Evolutionary conservation across 2,888 invertebrate genomes (phyloP), one percentile per base, ranked within the genome.

Genomic region (Microdon myrmicae): DNA sequence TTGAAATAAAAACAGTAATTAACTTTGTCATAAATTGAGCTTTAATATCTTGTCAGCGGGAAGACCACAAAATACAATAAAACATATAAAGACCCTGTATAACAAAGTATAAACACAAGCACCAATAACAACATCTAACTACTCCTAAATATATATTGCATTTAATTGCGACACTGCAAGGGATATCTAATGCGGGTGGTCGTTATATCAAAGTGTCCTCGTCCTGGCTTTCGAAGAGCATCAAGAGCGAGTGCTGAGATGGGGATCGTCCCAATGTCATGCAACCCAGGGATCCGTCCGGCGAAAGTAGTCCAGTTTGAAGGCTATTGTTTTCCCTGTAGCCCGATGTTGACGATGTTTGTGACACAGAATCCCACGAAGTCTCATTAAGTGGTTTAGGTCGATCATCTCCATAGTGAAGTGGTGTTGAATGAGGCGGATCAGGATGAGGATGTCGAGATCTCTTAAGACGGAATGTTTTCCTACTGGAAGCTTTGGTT

Each of bases 401-500:
- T 34, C 71, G 73, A 29, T 75, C 73, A 16, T 72, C 71, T n/a
- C 68, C 66, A 19, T 72, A 67, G 20, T 70, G 69, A 12, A 49
- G 4, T 64, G 49, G 34, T 68, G 75, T 49, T 68, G 73, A 59
- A 68, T 74, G 7, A 70, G 72, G 22, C 3, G 75, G 72, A 79
- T 90, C 89, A 28, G 86, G 84, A 68, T 86, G 87, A 51, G 81
- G 86, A 73, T 84, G 87, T 72, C 90, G 84, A 76, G 90, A 90
- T 76, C 91, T 90, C 68, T 91, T 84, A 59, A 93, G 84, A 61
- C 94, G 87, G 81, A 96, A 96, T 0, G 96, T 96, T 81, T 94
- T 95, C 71, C 96, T 86, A 72, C 94, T 96, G 74, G 94, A 95
- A 22, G 94, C 95, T 81, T 94, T 96, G 45, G 94, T 90, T 12